phyloP scores from a whole-genome alignment of 2,113 vertebrate species.

The Sardina pilchardus region DNA sequence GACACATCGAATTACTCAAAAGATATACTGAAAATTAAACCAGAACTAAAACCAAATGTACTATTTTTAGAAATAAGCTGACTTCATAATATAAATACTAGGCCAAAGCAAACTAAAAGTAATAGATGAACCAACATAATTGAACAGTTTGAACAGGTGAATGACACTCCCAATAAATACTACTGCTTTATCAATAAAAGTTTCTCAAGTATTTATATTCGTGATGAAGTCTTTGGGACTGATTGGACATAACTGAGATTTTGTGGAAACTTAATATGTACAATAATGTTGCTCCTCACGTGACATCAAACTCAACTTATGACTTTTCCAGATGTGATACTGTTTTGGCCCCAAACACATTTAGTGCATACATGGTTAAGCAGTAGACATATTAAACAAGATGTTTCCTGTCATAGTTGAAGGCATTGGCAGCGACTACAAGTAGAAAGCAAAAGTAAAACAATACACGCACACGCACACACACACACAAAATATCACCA shows the following conservation, averaged over 20 bases:
- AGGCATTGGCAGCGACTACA: background rate
- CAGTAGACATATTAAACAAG: background rate
- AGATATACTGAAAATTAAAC: background rate
- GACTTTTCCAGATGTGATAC: background rate
- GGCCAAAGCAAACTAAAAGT: background rate
- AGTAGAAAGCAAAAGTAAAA: background rate
- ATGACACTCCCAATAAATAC: background rate
- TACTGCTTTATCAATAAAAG: background rate
- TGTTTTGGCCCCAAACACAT: background rate
- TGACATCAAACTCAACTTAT: background rate
- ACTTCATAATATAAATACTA: background rate
- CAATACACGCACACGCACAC: background rate
- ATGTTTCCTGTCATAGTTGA: background rate
- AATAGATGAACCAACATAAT: background rate
- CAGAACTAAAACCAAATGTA: background rate
- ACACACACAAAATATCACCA: background rate
- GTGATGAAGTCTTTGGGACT: background rate
- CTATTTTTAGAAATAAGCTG: background rate
- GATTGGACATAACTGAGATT: background rate
- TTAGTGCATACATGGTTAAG: background rate
- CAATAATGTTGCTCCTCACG: background rate
- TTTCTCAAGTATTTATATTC: background rate
- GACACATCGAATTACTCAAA: background rate
- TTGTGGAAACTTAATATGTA: background rate
- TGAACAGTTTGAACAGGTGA: background rate